Base-by-base conservation (phyloP, 2,888 invertebrate species). In the Trissolcus brochymenae region DNA sequence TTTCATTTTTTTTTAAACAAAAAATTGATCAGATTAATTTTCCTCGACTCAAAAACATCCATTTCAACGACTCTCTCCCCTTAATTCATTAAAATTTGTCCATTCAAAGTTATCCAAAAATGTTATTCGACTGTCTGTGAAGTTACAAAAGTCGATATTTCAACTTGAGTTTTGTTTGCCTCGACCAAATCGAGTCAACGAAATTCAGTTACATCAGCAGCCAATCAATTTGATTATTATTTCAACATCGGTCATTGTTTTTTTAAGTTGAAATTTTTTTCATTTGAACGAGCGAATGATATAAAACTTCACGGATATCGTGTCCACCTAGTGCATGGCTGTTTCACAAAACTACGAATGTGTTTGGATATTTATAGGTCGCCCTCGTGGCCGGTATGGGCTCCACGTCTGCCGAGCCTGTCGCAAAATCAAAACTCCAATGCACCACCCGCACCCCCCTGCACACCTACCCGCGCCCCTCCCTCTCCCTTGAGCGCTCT, bases 341-440 rank as follows among this genome's bases (percentile, higher is more conserved):
- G 51, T 79, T 61, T 55, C 55, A 49, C 54, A 57, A 35, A 70
- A 55, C 57, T 62, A 62, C 71, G 71, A 85, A 29, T 77, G 71
- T 77, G 71, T 77, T 62, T 62, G 66, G 19, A 72, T 61, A 87
- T 88, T 90, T 90, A 84, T 90, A 92, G 92, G 92, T 91, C 91
- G 85, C 91, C 91, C 83, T 91, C 91, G 85, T 92, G 92, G 91
- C 91, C 92, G 85, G 91, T 91, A 84, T 91, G 91, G 91, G 90
- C 90, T 77, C 90, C 91, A 80, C 90, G 90, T 76, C 87, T 90
- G 75, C 88, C 87, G 78, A 88, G 87, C 82, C 82, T 87, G 62
- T 88, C 87, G 80, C 88, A 88, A 87, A 84, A 60, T 50, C 71
- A 65, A 56, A 68, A 68, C 66, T 21, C 66, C 9, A 70, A 72